Evolutionary conservation across 2,797 vertebrate species (phyloP).

Genomic region (Platyrinchus mystaceus): DNA sequence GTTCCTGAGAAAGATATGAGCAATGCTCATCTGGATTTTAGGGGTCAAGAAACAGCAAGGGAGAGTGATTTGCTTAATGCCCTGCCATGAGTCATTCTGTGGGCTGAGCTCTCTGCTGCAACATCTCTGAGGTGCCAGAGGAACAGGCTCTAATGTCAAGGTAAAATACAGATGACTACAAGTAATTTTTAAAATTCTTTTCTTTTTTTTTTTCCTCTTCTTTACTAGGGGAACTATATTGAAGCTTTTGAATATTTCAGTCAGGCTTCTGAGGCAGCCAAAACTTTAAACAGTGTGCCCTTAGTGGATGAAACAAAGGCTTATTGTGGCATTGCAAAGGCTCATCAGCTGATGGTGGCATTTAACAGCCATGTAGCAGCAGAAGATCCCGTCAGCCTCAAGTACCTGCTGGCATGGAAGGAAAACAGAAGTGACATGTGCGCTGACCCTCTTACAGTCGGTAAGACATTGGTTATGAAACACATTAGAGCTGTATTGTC

Average conservation of each 20-base stretch:
- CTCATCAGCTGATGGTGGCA: conserved; percentile 72
- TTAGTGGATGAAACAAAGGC: conserved; percentile 79
- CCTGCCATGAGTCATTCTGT: neutral
- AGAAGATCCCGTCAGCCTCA: conserved; percentile 66
- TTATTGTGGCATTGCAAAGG: conserved; percentile 74
- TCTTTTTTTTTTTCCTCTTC: conserved; percentile 39
- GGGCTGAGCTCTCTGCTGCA: neutral
- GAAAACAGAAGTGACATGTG: conserved; percentile 77
- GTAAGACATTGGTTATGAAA: conserved; percentile 77
- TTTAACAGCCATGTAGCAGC: conserved; percentile 67
- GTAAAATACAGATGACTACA: neutral
- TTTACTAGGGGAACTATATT: conserved; percentile 78
- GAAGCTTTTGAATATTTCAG: conserved; percentile 77
- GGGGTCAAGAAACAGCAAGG: neutral
- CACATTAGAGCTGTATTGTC: conserved; percentile 60
- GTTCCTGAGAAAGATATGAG: neutral
- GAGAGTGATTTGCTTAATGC: neutral
- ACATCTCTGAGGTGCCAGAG: neutral
- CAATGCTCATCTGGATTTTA: neutral
- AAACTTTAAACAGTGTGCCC: conserved; percentile 35
- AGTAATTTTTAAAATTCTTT: neutral
- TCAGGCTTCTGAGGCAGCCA: conserved; percentile 74
- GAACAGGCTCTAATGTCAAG: neutral
- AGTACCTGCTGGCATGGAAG: conserved; percentile 75
- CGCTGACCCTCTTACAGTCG: conserved; percentile 69